Base-by-base conservation (phyloP, 1,140 invertebrate genomes). In the Drosophila watanabei region DNA sequence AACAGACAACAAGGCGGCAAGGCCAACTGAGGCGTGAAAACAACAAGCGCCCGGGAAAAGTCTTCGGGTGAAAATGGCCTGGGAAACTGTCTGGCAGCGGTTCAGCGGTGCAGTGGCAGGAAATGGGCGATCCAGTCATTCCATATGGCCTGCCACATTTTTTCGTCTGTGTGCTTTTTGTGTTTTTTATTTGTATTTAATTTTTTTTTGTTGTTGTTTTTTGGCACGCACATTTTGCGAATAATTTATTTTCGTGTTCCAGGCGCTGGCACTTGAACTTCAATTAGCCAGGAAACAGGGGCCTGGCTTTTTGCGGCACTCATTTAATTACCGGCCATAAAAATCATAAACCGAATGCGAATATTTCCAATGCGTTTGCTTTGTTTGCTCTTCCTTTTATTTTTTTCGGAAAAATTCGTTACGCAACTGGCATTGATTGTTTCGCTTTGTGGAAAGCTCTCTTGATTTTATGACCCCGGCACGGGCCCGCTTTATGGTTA, bases 381-480 rank as follows among this genome's bases (percentile, higher is more conserved):
- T 52, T 52, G n/a, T 33, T 33, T 56, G 32, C 32, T 57, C 54
- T 11, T 39, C 37, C 8, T 30, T 41, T 30, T 62, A 65, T 66
- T 73, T 65, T n/a, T 65, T 70, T 80, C 18, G 41, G 16, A 20
- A 48, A 60, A 72, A 72, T 60, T 51, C 32, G 46, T 79, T 79
- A 64, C 76, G 65, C 76, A 79, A 79, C 56, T 35, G 68, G 37
- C 68, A 69, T 71, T 62, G 52, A 58, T 57, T 56, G 57, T 58
- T 62, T 61, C 43, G 43, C 43, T 56, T 71, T 70, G 57, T 66
- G 76, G 48, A 45, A 63, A 70, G 41, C 33, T 46, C 37, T 49
- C 51, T 80, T 32, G 71, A 64, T 84, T 84, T 84, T 84, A 84
- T 76, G 81, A 84, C 81, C 81, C 61, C 76, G 70, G 30, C 48